Base-by-base conservation (phyloP, 2,113 vertebrate genomes). In the Menidia beryllina region DNA sequence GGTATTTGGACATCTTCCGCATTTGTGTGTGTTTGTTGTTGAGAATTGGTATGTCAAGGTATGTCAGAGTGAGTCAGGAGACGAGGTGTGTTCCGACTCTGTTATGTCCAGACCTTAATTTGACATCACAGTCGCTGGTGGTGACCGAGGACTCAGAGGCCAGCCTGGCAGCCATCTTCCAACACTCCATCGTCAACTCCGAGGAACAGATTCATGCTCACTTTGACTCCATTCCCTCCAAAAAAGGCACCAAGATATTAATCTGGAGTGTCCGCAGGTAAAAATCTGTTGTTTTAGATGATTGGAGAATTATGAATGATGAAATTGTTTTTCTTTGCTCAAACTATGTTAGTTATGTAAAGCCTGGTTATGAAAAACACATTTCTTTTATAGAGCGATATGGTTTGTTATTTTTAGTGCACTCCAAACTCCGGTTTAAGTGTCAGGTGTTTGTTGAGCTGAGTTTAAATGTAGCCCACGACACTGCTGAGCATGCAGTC, bases 241-340 rank as follows among this genome's bases (percentile, higher is more conserved):
- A 95, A 81, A 96, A 95, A 85, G 95, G 94, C 79, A 95, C 90
- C 24, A 91, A 91, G 68, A 93, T 96, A 83, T 85, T 96, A 70
- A 94, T 95, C 91, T 95, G 95, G 95, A 96, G 94, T 76, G 91
- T 95, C 27, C 86, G 84, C 86, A 95, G 94, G 94, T 96, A 6
- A 45, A 62, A 49, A 51, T 51, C 10, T n/a, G 26, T 24, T 57
- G 43, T 56, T 58, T 47, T 47, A n/a, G 7, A 11, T 30, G 0
- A 38, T 39, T 34, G 3, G 34, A n/a, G n/a, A n/a, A n/a, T n/a
- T 1, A 34, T 34, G 7, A 1, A 34, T 2, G 30, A 34, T 34
- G 7, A 34, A 34, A 34, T 5, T 10, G 10, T 34, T 10, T 34
- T 41, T 20, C 30, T 27, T 38, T 19, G 23, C 45, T n/a, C 17